These are phyloP conservation scores for Tetanocera ferruginea DNA, from an alignment of 2,888 invertebrate species.

Conservation along the genomic window DNA sequence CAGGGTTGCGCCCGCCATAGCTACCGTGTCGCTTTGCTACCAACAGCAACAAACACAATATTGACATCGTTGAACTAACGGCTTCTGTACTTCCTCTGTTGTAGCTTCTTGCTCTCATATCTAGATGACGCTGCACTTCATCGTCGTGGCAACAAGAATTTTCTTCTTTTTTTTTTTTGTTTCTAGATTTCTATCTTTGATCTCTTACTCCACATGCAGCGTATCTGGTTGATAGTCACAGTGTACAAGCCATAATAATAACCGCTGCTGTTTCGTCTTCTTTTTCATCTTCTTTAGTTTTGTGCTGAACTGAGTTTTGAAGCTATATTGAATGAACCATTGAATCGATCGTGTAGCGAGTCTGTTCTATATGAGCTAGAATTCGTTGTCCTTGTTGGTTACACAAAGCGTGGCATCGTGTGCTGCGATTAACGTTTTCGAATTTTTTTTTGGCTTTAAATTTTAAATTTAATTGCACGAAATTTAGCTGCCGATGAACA, in stretches of 20 bases:
- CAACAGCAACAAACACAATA: slow-evolving; percentile 40
- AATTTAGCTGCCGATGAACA: slow-evolving; percentile 5
- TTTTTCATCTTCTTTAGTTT: not conserved
- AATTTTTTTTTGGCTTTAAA: not conserved
- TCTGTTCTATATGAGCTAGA: not conserved
- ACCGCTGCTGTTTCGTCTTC: not conserved
- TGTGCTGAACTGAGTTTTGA: not conserved
- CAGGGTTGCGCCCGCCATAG: slow-evolving; percentile 48
- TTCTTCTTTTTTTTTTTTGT: too few relatives aligned
- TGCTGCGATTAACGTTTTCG: slow-evolving; percentile 3
- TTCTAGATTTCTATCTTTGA: slow-evolving; percentile 64
- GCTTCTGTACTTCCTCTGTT: slow-evolving; percentile 60
- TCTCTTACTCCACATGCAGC: slow-evolving; percentile 65
- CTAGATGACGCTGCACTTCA: slow-evolving; percentile 58
- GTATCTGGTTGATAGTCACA: slow-evolving; percentile 43
- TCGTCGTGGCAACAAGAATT: slow-evolving; percentile 48
- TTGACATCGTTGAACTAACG: slow-evolving; percentile 56
- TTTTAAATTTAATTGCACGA: not conserved
- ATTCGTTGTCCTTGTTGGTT: not conserved
- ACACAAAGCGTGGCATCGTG: not conserved
- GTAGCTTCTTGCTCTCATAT: slow-evolving; percentile 52
- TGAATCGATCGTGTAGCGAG: not conserved
- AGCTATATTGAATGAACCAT: not conserved
- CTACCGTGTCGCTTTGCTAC: slow-evolving; percentile 41
- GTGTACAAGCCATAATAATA: slow-evolving; percentile 16